phyloP scores from a whole-genome alignment of 2,888 invertebrate genomes.

The Spisula solida region DNA sequence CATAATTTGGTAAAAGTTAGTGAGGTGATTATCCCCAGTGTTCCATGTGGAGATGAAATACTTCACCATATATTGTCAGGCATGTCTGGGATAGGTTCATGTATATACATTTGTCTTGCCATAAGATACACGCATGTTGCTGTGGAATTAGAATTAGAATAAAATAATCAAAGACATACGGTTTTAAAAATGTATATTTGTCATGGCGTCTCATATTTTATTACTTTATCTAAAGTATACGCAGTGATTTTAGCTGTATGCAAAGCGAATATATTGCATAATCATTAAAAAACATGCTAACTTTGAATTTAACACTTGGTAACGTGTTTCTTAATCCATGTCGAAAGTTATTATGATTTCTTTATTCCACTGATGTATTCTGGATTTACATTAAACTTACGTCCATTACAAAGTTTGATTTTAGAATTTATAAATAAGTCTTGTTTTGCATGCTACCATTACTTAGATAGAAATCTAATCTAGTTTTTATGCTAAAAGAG shows the following conservation, averaged over 20 bases:
- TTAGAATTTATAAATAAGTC: conserved; percentile 28
- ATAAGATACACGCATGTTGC: neutral
- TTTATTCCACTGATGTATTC: neutral
- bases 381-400: conserved; percentile 25
- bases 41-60: conserved; percentile 14
- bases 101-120: conserved; percentile 15
- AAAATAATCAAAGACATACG: neutral
- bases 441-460: conserved; percentile 35
- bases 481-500: conserved; percentile 43
- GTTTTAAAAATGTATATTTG: conserved; percentile 24
- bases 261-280: neutral
- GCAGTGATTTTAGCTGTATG: neutral
- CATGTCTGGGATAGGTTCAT: neutral
- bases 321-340: conserved; percentile 20
- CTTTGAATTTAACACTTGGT: neutral
- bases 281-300: neutral
- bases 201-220: neutral
- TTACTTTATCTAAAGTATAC: neutral
- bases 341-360: conserved; percentile 18
- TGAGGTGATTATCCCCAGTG: neutral
- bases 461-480: conserved; percentile 47
- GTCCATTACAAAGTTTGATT: conserved; percentile 28
- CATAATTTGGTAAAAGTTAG: conserved; percentile 1
- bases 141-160: neutral
- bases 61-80: conserved; percentile 7